Percentiles rank a stretch among this genome's conserved stretches.
Conservation (phyloP, 1,140 invertebrate species). For the Papilio polytes region DNA sequence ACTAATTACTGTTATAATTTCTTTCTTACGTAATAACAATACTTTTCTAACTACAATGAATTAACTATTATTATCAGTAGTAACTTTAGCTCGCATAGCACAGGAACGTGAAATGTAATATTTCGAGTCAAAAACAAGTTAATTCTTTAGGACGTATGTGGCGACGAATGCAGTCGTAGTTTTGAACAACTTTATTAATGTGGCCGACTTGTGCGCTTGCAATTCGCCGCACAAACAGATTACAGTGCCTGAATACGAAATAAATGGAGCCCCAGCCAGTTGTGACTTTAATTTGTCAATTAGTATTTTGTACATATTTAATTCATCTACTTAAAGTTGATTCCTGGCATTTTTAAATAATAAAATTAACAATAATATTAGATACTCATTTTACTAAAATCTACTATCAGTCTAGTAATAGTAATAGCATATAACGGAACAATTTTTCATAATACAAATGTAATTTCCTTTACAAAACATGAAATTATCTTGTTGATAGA, state of each 20-base stretch:
- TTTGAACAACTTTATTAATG: slow-evolving; percentile 13
- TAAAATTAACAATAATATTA: no score
- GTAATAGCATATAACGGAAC: background rate
- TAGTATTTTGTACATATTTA: background rate
- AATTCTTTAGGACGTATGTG: background rate
- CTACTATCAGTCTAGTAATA: no score
- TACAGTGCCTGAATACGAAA: slow-evolving; percentile 18
- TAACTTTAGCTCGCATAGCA: no score
- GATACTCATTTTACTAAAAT: no score
- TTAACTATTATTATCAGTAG: no score
- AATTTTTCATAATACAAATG: background rate
- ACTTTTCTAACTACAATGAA: no score
- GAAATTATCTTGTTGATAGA: background rate
- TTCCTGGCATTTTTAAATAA: no score
- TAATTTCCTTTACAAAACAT: background rate
- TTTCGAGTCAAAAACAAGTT: background rate
- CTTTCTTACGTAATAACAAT: no score
- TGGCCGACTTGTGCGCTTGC: background rate
- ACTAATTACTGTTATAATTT: no score
- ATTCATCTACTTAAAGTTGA: background rate
- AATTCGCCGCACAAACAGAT: slow-evolving; percentile 23
- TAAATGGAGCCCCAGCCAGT: background rate
- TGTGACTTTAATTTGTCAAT: background rate
- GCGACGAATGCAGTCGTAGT: slow-evolving; percentile 18
- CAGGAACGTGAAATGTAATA: background rate